phyloP scores from a whole-genome alignment of 2,113 vertebrate species.

The Carassius carassius region DNA sequence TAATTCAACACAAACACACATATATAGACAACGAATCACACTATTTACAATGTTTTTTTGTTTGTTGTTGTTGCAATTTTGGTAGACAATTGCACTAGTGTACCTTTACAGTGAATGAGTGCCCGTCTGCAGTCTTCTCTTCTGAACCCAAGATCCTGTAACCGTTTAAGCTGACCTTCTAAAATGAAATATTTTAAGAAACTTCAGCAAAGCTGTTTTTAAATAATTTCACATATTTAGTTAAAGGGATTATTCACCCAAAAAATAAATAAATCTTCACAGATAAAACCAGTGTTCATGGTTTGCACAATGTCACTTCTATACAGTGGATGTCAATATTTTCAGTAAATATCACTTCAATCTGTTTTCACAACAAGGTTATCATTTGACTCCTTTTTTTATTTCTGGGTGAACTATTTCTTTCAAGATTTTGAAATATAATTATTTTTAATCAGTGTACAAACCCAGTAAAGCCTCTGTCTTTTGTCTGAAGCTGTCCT shows the following conservation, averaged over 20 bases:
- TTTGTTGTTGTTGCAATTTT: neutral
- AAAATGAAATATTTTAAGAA: constrained; percentile 36
- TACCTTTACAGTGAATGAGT: constrained; percentile 87
- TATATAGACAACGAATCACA: neutral
- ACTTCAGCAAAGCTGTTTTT: neutral
- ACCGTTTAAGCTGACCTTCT: constrained; percentile 85
- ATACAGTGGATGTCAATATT: too few relatives aligned
- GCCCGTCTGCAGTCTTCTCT: constrained; percentile 88
- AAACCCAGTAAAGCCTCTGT: constrained; percentile 85
- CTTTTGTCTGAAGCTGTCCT: constrained; percentile 64
- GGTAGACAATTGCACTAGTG: neutral
- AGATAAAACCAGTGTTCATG: too few relatives aligned
- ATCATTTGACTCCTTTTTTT: too few relatives aligned
- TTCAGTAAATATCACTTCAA: too few relatives aligned
- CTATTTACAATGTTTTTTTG: neutral
- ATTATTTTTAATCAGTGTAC: too few relatives aligned
- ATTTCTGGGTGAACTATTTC: too few relatives aligned
- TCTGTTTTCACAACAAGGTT: too few relatives aligned
- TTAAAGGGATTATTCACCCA: too few relatives aligned
- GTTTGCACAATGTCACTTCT: too few relatives aligned
- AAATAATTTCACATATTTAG: too few relatives aligned
- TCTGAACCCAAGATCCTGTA: constrained; percentile 90
- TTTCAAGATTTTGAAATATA: neutral
- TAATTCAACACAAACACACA: neutral
- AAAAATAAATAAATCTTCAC: neutral